Percentiles rank a stretch among this genome's conserved stretches.
Conservation (phyloP, 1,140 invertebrate genomes). For the Augochlora pura region DNA sequence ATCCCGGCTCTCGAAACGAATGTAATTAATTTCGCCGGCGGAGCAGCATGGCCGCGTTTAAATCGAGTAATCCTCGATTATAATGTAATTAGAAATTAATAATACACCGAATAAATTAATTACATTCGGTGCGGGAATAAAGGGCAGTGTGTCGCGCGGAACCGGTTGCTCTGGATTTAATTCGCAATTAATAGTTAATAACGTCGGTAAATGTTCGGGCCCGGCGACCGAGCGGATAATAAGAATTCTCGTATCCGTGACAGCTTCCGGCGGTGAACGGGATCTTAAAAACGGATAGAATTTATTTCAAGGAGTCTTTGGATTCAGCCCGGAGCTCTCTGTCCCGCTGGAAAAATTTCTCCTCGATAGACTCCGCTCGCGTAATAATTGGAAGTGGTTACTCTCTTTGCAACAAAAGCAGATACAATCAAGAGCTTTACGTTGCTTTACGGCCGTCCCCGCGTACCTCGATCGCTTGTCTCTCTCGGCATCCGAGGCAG, state of each 20-base stretch:
- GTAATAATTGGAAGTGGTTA: slow-evolving; percentile 29
- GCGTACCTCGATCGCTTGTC: neutral
- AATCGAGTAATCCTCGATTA: slow-evolving; percentile 9
- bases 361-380: slow-evolving; percentile 20
- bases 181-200: slow-evolving; percentile 18
- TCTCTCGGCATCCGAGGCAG: neutral
- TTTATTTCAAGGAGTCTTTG: slow-evolving; percentile 7
- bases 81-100: slow-evolving; percentile 1
- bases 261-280: slow-evolving; percentile 8
- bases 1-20: neutral
- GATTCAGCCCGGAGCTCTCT: neutral
- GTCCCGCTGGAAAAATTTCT: slow-evolving; percentile 32
- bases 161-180: neutral
- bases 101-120: slow-evolving; percentile 8
- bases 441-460: neutral
- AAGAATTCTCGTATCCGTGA: slow-evolving; percentile 6
- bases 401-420: slow-evolving; percentile 32
- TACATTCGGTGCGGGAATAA: neutral
- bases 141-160: neutral
- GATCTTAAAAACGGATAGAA: slow-evolving; percentile 35
- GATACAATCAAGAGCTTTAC: slow-evolving; percentile 22
- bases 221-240: neutral
- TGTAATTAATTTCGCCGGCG: neutral
- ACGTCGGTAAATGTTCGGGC: neutral
- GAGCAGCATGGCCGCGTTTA: neutral